A percentile compares a stretch with the other conserved stretches of the same genome.
Evolutionary conservation across 2,113 vertebrate genomes (phyloP).

Genomic region (Corythornis vintsioides): DNA sequence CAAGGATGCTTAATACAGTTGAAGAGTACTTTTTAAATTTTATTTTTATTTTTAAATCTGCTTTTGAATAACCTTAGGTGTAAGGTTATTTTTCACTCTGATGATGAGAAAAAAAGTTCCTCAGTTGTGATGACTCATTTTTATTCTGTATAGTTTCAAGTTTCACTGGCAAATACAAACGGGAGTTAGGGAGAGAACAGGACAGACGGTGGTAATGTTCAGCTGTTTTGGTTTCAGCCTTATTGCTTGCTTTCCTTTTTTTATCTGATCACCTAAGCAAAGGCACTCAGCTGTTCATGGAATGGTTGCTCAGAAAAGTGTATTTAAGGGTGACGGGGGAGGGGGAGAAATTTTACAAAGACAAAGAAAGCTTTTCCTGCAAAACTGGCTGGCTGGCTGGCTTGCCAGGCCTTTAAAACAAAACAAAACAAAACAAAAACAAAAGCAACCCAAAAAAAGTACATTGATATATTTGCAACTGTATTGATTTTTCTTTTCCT

Average conservation of each 20-base stretch:
- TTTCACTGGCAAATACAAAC: slow-evolving; percentile 30
- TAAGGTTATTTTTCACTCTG: slow-evolving; percentile 7
- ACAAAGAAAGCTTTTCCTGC: slow-evolving; percentile 20
- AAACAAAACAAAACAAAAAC: no score
- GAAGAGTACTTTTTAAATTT: neutral
- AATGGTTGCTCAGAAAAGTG: neutral
- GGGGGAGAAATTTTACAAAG: slow-evolving; percentile 1
- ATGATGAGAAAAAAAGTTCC: neutral
- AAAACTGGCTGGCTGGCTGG: slow-evolving; percentile 9
- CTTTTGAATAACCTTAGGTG: neutral
- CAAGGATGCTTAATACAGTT: neutral
- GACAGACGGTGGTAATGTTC: neutral
- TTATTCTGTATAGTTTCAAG: slow-evolving; percentile 17
- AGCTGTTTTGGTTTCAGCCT: slow-evolving; percentile 40
- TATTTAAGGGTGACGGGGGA: slow-evolving; percentile 9
- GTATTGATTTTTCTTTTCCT: slow-evolving; percentile 25
- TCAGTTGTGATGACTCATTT: slow-evolving; percentile 17
- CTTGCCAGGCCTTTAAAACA: neutral
- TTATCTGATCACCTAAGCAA: slow-evolving; percentile 11
- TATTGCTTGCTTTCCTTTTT: slow-evolving; percentile 36
- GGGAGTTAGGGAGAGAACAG: slow-evolving; percentile 7
- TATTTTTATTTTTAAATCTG: neutral
- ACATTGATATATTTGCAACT: neutral
- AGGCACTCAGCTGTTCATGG: slow-evolving; percentile 29
- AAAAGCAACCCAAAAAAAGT: no score